Base-by-base conservation (phyloP, 2,797 vertebrate species). In the Anguilla megastoma region DNA sequence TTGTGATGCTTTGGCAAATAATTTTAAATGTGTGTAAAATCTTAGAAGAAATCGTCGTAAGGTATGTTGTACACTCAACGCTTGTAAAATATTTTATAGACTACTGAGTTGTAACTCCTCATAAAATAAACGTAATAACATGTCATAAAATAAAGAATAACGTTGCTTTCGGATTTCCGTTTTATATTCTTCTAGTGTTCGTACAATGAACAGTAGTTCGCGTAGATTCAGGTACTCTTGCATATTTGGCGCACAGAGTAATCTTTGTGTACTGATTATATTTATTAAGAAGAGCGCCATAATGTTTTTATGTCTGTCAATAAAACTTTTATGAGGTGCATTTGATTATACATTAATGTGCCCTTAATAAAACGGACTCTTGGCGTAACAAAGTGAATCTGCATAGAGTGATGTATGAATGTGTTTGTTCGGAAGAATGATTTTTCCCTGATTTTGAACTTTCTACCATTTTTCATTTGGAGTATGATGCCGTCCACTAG, bases 241-340 rank as follows among this genome's bases (percentile, higher is more conserved):
- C 90, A 90, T 88, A 90, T 89, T 80, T 89, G 83, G 85, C 88
- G 76, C 41, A 85, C 92, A 92, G 94, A 93, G 91, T 86, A 88
- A 90, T 92, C 89, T 91, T 92, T 93, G 93, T 95, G 92, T 94
- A 94, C 92, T 92, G 85, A 93, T 93, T 96, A 95, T 96, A 95
- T 97, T 97, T 95, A 96, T 97, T 97, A 95, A 97, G 97, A 97
- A 95, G 96, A 96, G 95, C 94, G 97, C 95, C 96, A 97, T 97
- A 96, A 97, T 97, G 96, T 96, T 96, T 98, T 98, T 98, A 98
- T 97, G 97, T 96, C 95, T 95, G 97, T 98, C 97, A 97, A 98
- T 99, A 98, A 99, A 99, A 97, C 89, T 96, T 98, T 98, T 98
- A 99, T 97, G 97, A 97, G 97, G 97, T 98, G 97, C 95, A 97